Conservation (phyloP, 2,797 vertebrate species). For the Petrocephalus sullivani region DNA sequence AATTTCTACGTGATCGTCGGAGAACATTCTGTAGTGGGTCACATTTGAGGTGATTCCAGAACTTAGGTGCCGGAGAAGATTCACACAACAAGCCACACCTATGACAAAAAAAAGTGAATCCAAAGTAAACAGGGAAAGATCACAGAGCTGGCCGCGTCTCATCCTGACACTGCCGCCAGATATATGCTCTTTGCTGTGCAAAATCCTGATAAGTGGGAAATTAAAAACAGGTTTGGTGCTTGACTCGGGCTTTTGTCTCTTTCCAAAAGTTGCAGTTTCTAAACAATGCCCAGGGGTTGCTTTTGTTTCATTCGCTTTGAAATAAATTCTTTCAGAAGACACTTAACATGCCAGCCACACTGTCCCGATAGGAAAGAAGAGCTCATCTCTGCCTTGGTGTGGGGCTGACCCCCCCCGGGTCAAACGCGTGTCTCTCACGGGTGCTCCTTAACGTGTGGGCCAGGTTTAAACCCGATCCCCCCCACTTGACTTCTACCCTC, state of each 20-base stretch:
- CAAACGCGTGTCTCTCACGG: neutral
- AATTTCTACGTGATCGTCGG: neutral
- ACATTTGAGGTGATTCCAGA: neutral
- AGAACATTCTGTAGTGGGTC: neutral
- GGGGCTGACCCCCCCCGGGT: neutral
- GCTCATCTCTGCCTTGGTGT: neutral
- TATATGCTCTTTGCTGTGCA: neutral
- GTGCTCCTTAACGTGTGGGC: neutral
- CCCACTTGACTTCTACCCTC: conserved; percentile 7
- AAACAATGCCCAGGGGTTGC: neutral
- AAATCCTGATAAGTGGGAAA: conserved; percentile 6
- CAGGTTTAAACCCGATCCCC: neutral
- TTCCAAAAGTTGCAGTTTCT: neutral
- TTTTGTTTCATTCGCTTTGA: neutral
- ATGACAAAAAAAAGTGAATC: neutral
- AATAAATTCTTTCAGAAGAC: neutral
- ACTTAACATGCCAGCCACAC: neutral
- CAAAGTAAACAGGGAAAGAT: neutral
- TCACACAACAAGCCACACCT: neutral
- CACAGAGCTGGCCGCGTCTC: neutral
- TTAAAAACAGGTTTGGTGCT: neutral
- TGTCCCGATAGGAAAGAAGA: neutral
- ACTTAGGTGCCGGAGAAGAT: neutral
- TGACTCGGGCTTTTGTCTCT: neutral
- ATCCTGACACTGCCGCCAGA: neutral